Base-by-base conservation (phyloP, 2,797 vertebrate species). In the Bucorvus abyssinicus region DNA sequence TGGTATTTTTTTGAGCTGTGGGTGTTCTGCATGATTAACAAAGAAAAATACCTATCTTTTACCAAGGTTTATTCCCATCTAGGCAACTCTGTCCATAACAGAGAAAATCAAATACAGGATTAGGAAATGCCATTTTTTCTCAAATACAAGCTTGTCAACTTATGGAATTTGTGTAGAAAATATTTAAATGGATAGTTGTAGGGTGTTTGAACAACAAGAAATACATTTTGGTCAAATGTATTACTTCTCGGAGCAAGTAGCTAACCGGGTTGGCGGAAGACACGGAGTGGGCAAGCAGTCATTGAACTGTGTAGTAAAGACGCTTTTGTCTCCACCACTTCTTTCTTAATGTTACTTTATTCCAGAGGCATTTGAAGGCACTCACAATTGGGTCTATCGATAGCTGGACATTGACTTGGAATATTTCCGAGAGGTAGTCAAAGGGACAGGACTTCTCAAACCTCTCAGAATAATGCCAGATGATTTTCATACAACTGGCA, bases 21-120 rank as follows among this genome's bases (percentile, higher is more conserved):
- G 47, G 49, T 89, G 74, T 64, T 92, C 95, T 92, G 60, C 68
- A 70, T 70, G 67, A 91, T 95, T 93, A 95, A 83, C 49, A 95
- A 92, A 96, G 89, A 95, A 29, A 95, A 95, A 96, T 90, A 93
- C 42, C 61, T n/a, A 84, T 42, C 29, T 90, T 95, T 96, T 87
- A 91, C 47, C 53, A 91, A 85, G 73, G 40, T 83, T 92, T 95
- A 64, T 91, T 87, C 57, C 92, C 81, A 89, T 77, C 78, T 63
- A 77, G 82, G 84, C 30, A 69, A 74, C 55, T 96, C 96, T 84
- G 77, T 64, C 70, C 64, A 80, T 38, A 92, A 57, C 20, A 88
- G 65, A 65, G 61, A 61, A 93, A 97, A 95, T 94, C 60, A 93
- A 97, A 95, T 64, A 84, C 4, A 59, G 68, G 57, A 95, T 95